A percentile compares a stretch with the other conserved stretches of the same genome.
phyloP scores from a whole-genome alignment of 2,113 vertebrate species.

The Ammodytes marinus region DNA sequence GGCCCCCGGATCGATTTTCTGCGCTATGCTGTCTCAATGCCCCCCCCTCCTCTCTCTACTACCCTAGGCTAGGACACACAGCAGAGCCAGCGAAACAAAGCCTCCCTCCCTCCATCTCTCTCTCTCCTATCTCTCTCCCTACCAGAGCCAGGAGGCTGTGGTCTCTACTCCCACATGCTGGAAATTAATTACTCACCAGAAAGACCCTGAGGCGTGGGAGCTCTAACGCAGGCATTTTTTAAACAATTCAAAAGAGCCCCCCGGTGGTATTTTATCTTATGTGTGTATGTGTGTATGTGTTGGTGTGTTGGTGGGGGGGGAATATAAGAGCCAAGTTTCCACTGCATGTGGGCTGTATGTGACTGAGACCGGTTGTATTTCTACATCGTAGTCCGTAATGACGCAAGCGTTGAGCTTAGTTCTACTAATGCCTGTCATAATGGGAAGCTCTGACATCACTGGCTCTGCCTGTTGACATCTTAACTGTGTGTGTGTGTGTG shows the following conservation, averaged over 20 bases:
- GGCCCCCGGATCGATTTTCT: conserved; percentile 82
- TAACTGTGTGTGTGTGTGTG: conserved; percentile 15
- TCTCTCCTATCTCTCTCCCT: conserved; percentile 29
- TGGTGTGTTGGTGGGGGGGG: background rate
- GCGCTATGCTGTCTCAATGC: conserved; percentile 62
- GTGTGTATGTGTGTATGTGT: conserved; percentile 8
- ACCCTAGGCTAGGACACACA: conserved; percentile 50
- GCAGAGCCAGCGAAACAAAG: conserved; percentile 62
- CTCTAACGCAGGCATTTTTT: conserved; percentile 75
- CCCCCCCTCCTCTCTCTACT: conserved; percentile 16
- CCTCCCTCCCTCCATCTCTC: conserved; percentile 59
- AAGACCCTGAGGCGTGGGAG: conserved; percentile 75
- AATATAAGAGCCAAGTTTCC: conserved; percentile 44
- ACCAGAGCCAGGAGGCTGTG: conserved; percentile 64
- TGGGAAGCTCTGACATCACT: conserved; percentile 53
- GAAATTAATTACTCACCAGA: conserved; percentile 84
- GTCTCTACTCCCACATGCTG: conserved; percentile 75
- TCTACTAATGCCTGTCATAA: conserved; percentile 42
- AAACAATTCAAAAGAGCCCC: conserved; percentile 74
- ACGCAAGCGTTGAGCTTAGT: conserved; percentile 25
- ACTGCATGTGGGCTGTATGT: conserved; percentile 12
- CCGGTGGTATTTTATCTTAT: conserved; percentile 60
- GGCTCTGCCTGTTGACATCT: conserved; percentile 43
- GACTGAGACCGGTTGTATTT: conserved; percentile 13
- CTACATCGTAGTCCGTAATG: conserved; percentile 19